phyloP scores from a whole-genome alignment of 2,113 vertebrate genomes.

The Myiopsitta monachus region DNA sequence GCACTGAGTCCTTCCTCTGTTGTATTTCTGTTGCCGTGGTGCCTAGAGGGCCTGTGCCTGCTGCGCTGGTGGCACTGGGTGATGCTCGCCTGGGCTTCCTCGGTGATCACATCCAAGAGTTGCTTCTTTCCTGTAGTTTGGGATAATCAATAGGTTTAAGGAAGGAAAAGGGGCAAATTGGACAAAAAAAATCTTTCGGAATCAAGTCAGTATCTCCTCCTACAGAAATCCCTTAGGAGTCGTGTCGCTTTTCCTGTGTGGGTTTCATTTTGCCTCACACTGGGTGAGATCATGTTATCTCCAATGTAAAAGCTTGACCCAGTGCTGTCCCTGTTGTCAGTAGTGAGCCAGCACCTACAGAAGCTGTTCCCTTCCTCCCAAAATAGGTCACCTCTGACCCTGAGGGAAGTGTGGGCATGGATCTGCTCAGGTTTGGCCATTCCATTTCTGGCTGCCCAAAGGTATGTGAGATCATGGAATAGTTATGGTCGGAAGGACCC shows the following conservation, averaged over 20 bases:
- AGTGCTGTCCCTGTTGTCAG: neutral
- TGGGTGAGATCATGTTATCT: neutral
- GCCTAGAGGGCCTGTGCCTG: neutral
- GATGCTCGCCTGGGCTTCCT: neutral
- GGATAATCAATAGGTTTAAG: neutral
- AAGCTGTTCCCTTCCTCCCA: neutral
- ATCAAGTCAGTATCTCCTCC: neutral
- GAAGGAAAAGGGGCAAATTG: neutral
- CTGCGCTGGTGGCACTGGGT: neutral
- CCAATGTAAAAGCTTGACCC: neutral
- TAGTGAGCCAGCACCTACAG: rapidly evolving
- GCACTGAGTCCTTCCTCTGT: rapidly evolving
- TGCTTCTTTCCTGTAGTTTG: neutral
- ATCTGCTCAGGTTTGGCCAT: neutral
- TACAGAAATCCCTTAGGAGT: neutral
- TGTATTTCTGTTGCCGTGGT: rapidly evolving
- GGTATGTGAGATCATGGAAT: neutral
- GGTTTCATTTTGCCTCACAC: neutral
- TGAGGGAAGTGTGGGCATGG: neutral
- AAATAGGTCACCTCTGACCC: neutral
- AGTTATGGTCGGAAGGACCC: neutral
- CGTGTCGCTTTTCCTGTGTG: rapidly evolving
- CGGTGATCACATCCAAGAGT: neutral
- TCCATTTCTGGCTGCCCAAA: neutral
- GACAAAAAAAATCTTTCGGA: neutral